Evolutionary conservation across 2,888 invertebrate genomes (phyloP).

Genomic region (Acronicta psi): DNA sequence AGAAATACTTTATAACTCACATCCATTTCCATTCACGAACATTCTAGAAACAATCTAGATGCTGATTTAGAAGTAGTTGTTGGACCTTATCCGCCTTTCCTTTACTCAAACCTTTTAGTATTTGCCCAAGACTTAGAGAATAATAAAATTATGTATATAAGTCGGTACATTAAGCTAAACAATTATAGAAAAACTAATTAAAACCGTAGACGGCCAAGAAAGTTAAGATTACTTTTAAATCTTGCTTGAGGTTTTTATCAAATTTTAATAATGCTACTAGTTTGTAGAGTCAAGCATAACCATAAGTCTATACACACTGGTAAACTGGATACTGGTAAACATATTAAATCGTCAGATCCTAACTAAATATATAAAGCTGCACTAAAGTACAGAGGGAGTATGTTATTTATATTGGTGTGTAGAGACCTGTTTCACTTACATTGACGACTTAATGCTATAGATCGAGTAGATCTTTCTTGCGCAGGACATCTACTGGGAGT

Average conservation of each 20-base stretch:
- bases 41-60: conserved; percentile 66
- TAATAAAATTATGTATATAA: not conserved
- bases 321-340: conserved; percentile 18
- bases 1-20: conserved; percentile 59
- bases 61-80: conserved; percentile 47
- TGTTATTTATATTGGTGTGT: conserved; percentile 69
- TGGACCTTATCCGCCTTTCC: conserved; percentile 24
- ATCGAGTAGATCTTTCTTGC: conserved; percentile 87
- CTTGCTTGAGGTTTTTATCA: conserved; percentile 39
- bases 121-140: conserved; percentile 7
- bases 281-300: conserved; percentile 69
- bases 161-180: not conserved
- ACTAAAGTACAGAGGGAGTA: conserved; percentile 8
- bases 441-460: conserved; percentile 82
- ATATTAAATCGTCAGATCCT: not conserved
- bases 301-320: conserved; percentile 75
- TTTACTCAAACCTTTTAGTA: conserved; percentile 15
- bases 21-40: conserved; percentile 82
- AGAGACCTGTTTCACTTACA: conserved; percentile 74
- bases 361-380: not conserved
- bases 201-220: conserved; percentile 1
- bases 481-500: conserved; percentile 87
- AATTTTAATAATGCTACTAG: conserved; percentile 49
- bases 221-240: conserved; percentile 5
- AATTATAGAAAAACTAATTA: conserved; percentile 1